phyloP scores from a whole-genome alignment of 2,888 invertebrate species.

The Mimas tiliae region DNA sequence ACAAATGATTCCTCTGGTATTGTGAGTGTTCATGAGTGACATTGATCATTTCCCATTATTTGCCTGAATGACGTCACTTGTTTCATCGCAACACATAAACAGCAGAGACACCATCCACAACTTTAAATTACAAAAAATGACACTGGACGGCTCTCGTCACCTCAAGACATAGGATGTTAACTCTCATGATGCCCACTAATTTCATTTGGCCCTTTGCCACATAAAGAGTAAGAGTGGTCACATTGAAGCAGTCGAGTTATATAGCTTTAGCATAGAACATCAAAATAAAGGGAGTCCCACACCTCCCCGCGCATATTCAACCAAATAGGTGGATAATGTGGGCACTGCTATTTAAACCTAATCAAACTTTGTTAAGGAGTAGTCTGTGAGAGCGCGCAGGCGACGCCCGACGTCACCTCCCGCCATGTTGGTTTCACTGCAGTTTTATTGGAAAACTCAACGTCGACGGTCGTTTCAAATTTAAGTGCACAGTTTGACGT shows the following conservation, averaged over 20 bases:
- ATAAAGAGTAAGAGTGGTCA: not conserved
- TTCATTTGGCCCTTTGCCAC: not conserved
- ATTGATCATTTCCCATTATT: too few species aligned
- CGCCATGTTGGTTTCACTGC: constrained; percentile 57
- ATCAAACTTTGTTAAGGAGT: constrained; percentile 86
- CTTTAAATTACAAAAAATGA: too few species aligned
- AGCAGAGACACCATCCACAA: too few species aligned
- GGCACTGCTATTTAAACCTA: constrained; percentile 87
- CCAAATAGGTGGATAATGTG: constrained; percentile 85
- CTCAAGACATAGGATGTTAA: too few species aligned
- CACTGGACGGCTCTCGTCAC: too few species aligned
- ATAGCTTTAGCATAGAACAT: constrained; percentile 49
- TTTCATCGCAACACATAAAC: too few species aligned
- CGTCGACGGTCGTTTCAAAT: constrained; percentile 62
- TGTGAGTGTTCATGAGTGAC: too few species aligned
- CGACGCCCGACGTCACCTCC: constrained; percentile 58
- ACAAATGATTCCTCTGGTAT: too few species aligned
- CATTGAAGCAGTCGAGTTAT: constrained; percentile 35
- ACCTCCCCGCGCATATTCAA: constrained; percentile 74
- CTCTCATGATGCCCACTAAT: too few species aligned
- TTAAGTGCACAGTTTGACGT: constrained; percentile 66
- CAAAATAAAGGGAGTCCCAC: constrained; percentile 64
- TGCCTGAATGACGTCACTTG: too few species aligned
- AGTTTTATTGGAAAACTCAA: constrained; percentile 66
- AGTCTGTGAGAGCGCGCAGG: constrained; percentile 81